phyloP scores from a whole-genome alignment of 2,797 vertebrate genomes.

The Oreonectes daqikongensis region DNA sequence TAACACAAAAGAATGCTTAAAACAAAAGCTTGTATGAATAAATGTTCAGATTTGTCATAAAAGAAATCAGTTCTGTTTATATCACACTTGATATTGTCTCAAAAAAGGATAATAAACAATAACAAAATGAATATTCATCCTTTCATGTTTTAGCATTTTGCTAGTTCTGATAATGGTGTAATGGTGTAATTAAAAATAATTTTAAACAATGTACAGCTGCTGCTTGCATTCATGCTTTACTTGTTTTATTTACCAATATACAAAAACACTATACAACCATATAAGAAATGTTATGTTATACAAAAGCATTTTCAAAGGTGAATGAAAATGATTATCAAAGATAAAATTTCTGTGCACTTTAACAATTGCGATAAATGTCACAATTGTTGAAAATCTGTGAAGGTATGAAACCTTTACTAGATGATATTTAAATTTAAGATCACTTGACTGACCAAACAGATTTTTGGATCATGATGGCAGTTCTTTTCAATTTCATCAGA shows the following conservation, averaged over 20 bases:
- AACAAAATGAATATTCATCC: constrained; percentile 46
- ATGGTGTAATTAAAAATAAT: no score
- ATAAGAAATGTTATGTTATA: no score
- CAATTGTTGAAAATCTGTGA: constrained; percentile 34
- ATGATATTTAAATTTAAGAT: constrained; percentile 39
- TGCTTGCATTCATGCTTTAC: not conserved
- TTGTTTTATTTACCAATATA: no score
- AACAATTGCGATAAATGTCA: constrained; percentile 47
- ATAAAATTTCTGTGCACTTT: constrained; percentile 27
- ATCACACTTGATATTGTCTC: constrained; percentile 69
- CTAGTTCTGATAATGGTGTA: not conserved
- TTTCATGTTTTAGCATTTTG: not conserved
- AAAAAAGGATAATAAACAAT: constrained; percentile 57
- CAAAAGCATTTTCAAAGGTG: no score
- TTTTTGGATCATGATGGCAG: not conserved
- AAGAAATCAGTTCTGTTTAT: constrained; percentile 68
- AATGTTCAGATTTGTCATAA: constrained; percentile 68
- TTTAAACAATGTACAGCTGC: not conserved
- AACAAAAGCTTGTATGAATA: constrained; percentile 66
- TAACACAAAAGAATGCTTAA: constrained; percentile 66
- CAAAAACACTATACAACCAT: no score
- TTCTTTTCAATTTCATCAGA: constrained; percentile 21
- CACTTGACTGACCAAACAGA: constrained; percentile 19
- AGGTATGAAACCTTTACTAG: constrained; percentile 18
- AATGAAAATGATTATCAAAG: constrained; percentile 19